Percentiles rank a stretch among this genome's conserved stretches.
Evolutionary conservation across 2,888 invertebrate species (phyloP).

Genomic region (Syrista parreyssii): DNA sequence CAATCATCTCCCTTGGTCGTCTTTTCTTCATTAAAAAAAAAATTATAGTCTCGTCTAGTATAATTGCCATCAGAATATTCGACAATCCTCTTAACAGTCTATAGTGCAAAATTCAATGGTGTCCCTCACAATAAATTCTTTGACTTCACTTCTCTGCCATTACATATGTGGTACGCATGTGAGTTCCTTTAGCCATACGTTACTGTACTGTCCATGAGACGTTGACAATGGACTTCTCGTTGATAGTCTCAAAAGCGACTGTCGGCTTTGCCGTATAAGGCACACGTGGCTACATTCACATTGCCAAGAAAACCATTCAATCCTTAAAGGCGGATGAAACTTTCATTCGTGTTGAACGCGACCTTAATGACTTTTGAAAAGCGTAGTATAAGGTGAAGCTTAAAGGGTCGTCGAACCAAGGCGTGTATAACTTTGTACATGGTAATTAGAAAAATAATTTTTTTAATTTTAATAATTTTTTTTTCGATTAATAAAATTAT

Average conservation of each 20-base stretch:
- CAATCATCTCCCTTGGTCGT: not conserved
- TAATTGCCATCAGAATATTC: not conserved
- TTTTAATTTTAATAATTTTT: not conserved
- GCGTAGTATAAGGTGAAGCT: not conserved
- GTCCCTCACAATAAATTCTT: conserved; percentile 38
- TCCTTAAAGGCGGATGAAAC: not conserved
- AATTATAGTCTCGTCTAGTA: not conserved
- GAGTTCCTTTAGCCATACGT: conserved; percentile 46
- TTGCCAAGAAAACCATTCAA: not conserved
- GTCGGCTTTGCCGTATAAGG: conserved; percentile 51
- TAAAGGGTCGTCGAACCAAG: conserved; percentile 6
- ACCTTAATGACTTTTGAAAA: not conserved
- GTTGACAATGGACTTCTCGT: conserved; percentile 58
- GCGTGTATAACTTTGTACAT: conserved; percentile 21
- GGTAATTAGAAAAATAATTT: not conserved
- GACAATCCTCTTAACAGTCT: not conserved
- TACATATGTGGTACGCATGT: conserved; percentile 34
- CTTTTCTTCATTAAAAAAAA: not conserved
- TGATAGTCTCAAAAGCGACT: conserved; percentile 50
- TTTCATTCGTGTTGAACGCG: not conserved
- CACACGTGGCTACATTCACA: conserved; percentile 6
- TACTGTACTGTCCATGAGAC: conserved; percentile 56
- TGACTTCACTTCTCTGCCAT: conserved; percentile 49
- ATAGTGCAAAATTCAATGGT: not conserved
- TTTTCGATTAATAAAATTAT: not conserved